Evolutionary conservation across 2,888 invertebrate genomes (phyloP).

Genomic region (Phymatocera aterrima): DNA sequence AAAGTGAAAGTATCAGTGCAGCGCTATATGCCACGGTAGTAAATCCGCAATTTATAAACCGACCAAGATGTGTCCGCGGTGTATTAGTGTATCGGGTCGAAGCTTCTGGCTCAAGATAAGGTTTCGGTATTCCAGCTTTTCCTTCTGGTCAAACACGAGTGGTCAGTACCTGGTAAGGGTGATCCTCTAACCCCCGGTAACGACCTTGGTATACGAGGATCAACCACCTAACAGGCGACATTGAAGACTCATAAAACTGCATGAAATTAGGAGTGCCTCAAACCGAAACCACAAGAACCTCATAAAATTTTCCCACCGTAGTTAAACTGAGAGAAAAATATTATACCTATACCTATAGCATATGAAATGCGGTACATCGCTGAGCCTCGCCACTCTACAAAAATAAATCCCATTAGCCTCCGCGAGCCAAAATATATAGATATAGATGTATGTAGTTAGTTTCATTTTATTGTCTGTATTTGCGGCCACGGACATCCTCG

Average conservation of each 20-base stretch:
- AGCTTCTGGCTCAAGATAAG: not conserved
- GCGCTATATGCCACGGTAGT: not conserved
- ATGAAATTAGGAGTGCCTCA: slow-evolving; percentile 36
- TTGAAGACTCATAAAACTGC: slow-evolving; percentile 42
- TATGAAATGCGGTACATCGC: not conserved
- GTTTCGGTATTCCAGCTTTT: not conserved
- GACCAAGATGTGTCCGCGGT: not conserved
- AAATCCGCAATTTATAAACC: not conserved
- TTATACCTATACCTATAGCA: not conserved
- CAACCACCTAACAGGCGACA: slow-evolving; percentile 10
- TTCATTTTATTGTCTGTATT: not conserved
- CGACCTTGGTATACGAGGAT: slow-evolving; percentile 29
- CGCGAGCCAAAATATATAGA: not conserved
- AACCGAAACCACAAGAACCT: not conserved
- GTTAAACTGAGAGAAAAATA: not conserved
- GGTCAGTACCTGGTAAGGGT: slow-evolving; percentile 14
- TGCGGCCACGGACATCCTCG: too few species aligned
- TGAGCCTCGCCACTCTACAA: too few species aligned
- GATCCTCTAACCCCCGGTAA: slow-evolving; percentile 36
- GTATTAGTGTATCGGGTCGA: slow-evolving; percentile 1
- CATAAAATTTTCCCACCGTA: not conserved
- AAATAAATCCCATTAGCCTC: slow-evolving; percentile 2
- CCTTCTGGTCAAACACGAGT: not conserved
- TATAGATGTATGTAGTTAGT: too few species aligned
- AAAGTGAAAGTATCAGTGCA: slow-evolving; percentile 18